phyloP scores from a whole-genome alignment of 2,888 invertebrate species.

The Pyralis farinalis region DNA sequence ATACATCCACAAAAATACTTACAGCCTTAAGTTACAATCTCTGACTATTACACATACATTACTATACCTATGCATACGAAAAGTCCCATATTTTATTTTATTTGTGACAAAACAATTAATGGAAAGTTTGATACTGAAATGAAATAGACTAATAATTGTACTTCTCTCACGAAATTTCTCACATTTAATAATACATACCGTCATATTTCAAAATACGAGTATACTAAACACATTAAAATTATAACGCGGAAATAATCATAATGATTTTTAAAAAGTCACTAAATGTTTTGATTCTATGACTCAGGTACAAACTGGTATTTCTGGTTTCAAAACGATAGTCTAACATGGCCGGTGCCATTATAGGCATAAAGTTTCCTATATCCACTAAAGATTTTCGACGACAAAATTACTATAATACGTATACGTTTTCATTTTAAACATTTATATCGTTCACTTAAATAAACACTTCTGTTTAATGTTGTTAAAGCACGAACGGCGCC shows the following conservation, averaged over 20 bases:
- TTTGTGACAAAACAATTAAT: too few relatives aligned
- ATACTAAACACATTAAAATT: not conserved
- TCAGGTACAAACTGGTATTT: slow-evolving; percentile 43
- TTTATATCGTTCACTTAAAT: slow-evolving; percentile 8
- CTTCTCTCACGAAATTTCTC: too few relatives aligned
- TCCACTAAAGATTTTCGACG: slow-evolving; percentile 1
- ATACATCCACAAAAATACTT: too few relatives aligned
- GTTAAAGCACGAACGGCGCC: slow-evolving; percentile 41
- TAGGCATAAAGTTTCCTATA: slow-evolving; percentile 9
- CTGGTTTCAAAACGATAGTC: slow-evolving; percentile 37
- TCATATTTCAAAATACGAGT: not conserved
- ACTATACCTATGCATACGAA: too few relatives aligned
- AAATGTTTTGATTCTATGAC: slow-evolving; percentile 32
- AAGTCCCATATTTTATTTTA: too few relatives aligned
- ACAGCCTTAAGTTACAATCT: too few relatives aligned
- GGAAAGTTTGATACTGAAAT: too few relatives aligned
- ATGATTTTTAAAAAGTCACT: slow-evolving; percentile 1
- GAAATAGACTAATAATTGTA: too few relatives aligned
- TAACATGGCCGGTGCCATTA: slow-evolving; percentile 13
- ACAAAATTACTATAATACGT: not conserved
- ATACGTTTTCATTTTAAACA: not conserved
- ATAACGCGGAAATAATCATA: slow-evolving; percentile 1
- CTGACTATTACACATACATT: too few relatives aligned
- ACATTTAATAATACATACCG: too few relatives aligned
- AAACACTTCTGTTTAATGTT: slow-evolving; percentile 33